Evolutionary conservation across 2,888 invertebrate genomes (phyloP), one percentile per base, ranked within the genome.

Genomic region (Drosophila ezoana): DNA sequence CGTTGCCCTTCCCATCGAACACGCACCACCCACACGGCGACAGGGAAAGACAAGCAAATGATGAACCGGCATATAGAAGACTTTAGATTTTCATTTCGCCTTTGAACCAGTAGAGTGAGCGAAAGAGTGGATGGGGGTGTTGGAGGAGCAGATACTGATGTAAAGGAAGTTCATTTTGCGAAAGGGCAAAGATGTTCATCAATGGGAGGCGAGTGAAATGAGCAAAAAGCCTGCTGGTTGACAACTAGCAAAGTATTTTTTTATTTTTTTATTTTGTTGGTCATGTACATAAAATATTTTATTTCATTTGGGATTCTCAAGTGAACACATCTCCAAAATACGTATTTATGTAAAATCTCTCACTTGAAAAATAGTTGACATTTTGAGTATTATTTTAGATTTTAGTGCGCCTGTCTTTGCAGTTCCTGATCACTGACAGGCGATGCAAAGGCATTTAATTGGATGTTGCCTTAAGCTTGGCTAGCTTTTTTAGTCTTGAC

Each of bases 371-470:
- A 85, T 77, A 82, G 77, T 86, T 86, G 83, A 84, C 87, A 88
- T 86, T 84, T 88, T 78, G 61, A 68, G 72, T 80, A 72, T 62
- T 72, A 77, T 72, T 75, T 72, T 48, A 60, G 67, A 69, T 72
- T 70, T 67, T 48, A 68, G 67, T 67, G 61, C 23, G 53, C 61
- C 75, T 47, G 80, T 82, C 28, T 8, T 28, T 28, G 28, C 28
- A 28, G 28, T 28, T 28, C 28, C 28, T 82, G 88, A 85, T 28
- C 73, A 85, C 53, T 69, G 88, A 82, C 88, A 87, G 87, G 85
- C 79, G 28, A 64, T 79, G 76, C 87, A 88, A 83, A 83, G 69
- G 72, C 88, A 75, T 80, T 88, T 88, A 88, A 83, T 88, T 83
- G 84, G 72, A 72, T 78, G n/a, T 11, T 76, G 63, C 64, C 76